A percentile compares a stretch with the other conserved stretches of the same genome.
These are phyloP conservation scores for Canis aureus DNA, from an alignment of 2,113 vertebrate genomes.

Conservation along the genomic window DNA sequence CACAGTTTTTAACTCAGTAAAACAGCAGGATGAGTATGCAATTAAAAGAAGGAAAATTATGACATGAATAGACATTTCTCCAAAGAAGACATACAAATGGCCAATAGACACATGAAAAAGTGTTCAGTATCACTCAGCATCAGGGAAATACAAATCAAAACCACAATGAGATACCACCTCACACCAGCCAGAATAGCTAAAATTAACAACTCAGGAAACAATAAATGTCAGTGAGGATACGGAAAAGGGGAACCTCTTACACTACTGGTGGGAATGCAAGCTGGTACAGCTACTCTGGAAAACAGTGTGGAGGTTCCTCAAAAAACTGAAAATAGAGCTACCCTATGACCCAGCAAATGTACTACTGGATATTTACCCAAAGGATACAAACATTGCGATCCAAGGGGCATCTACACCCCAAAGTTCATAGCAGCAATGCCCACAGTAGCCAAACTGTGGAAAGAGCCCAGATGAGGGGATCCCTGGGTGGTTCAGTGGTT, in stretches of 20 bases:
- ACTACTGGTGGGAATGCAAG: background rate
- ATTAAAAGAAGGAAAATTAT: background rate
- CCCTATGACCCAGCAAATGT: background rate
- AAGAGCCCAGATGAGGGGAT: background rate
- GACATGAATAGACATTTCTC: background rate
- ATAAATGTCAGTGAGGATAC: background rate
- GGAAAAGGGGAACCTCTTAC: background rate
- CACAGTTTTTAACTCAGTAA: background rate
- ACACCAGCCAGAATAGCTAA: background rate
- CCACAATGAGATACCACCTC: background rate
- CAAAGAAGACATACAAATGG: background rate
- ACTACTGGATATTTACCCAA: background rate
- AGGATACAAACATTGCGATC: background rate
- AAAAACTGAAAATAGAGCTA: background rate
- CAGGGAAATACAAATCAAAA: background rate
- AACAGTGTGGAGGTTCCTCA: background rate
- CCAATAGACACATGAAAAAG: background rate
- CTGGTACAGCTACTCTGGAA: background rate
- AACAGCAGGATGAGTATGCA: background rate
- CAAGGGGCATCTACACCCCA: background rate
- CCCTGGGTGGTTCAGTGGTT: too few species aligned
- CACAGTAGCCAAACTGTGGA: background rate
- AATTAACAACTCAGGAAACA: background rate
- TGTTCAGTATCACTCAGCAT: background rate
- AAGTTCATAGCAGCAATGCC: background rate